Evolutionary conservation across 2,797 vertebrate species (phyloP).

Genomic region (Phataginus tetradactyla): DNA sequence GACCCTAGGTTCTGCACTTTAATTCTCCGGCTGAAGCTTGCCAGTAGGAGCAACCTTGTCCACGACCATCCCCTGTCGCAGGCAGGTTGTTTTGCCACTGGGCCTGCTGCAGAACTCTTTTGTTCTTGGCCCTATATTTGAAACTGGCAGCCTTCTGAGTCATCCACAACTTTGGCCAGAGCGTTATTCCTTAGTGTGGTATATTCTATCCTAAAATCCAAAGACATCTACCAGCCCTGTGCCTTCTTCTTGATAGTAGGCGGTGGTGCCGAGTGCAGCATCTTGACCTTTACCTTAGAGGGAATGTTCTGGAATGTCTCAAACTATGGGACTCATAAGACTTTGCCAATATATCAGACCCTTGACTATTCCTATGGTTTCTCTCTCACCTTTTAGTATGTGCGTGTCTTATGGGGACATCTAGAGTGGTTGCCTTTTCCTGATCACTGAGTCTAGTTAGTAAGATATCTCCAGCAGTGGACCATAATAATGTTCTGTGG

Average conservation of each 20-base stretch:
- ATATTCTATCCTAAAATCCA: conserved; percentile 22
- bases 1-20: conserved; percentile 28
- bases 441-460: background rate
- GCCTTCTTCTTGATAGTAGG: background rate
- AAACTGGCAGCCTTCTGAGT: conserved; percentile 50
- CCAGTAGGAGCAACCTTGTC: background rate
- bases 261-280: background rate
- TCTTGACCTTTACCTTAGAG: conserved; percentile 25
- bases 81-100: background rate
- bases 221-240: background rate
- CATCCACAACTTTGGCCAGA: conserved; percentile 17
- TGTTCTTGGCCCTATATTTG: background rate
- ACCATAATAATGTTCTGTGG: background rate
- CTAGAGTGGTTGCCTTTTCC: background rate
- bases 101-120: background rate
- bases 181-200: background rate
- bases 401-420: background rate
- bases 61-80: background rate
- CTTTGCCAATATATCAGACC: background rate
- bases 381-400: background rate
- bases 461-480: background rate
- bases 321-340: background rate
- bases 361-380: background rate
- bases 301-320: background rate
- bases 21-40: background rate